phyloP scores from a whole-genome alignment of 92 coral and sea anemone species.

The Pocillopora grandis region DNA sequence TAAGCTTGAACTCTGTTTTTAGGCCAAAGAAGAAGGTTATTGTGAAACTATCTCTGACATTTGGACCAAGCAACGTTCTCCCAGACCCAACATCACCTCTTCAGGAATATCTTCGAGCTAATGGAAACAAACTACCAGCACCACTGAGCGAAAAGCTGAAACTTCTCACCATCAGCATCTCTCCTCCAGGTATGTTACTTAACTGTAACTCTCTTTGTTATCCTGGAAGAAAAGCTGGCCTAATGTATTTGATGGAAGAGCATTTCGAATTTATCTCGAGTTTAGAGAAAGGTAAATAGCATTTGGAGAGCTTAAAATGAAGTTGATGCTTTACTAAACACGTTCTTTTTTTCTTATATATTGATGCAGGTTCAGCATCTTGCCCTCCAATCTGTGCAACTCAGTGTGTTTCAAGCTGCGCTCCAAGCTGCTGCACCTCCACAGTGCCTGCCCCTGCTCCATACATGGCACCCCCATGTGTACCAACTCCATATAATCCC shows the following conservation, averaged over 20 bases:
- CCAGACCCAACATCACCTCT: constrained; percentile 59
- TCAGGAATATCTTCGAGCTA: constrained; percentile 54
- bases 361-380: constrained; percentile 36
- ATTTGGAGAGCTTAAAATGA: neutral
- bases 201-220: too few species aligned
- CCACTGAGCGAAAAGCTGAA: constrained; percentile 59
- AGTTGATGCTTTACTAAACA: neutral
- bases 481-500: constrained; percentile 16
- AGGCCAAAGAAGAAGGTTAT: constrained; percentile 55
- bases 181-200: constrained; percentile 71
- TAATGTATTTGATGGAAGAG: too few species aligned
- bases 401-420: constrained; percentile 43
- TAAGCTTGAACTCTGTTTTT: neutral
- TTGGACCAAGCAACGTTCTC: constrained; percentile 55
- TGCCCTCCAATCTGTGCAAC: constrained; percentile 54
- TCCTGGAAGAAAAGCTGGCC: too few species aligned
- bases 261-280: too few species aligned
- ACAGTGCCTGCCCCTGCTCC: constrained; percentile 37
- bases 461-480: constrained; percentile 23
- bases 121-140: constrained; percentile 64
- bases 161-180: constrained; percentile 58
- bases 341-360: neutral
- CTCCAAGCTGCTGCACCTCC: constrained; percentile 68
- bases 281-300: too few species aligned
- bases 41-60: constrained; percentile 47